These are phyloP conservation scores for Sebastes kiyomatsui DNA, from an alignment of 2,797 vertebrate genomes.

Conservation along the genomic window DNA sequence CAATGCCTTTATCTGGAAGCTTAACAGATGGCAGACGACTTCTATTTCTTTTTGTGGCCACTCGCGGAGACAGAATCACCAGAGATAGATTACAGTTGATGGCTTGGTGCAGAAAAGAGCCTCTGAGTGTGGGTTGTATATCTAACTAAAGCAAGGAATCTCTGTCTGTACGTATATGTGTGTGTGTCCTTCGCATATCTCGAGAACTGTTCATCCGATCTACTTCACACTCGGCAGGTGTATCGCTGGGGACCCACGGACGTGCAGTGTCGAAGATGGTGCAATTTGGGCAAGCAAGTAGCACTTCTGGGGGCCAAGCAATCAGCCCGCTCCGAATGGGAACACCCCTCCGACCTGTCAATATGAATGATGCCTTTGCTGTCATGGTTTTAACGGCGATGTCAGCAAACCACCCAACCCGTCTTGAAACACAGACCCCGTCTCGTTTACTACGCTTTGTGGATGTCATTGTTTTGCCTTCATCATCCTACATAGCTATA, in stretches of 20 bases:
- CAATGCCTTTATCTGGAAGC: constrained; percentile 33
- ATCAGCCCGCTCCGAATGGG: no score
- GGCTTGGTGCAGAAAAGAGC: constrained; percentile 19
- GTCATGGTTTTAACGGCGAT: no score
- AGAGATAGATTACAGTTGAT: constrained; percentile 56
- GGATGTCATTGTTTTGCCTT: no score
- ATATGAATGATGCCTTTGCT: no score
- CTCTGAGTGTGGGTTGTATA: constrained; percentile 1
- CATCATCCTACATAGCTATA: no score
- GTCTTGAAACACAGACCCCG: no score
- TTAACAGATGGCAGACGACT: constrained; percentile 31
- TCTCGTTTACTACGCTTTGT: no score
- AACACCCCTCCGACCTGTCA: no score
- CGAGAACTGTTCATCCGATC: background rate
- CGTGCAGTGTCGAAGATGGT: background rate
- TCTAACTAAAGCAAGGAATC: background rate
- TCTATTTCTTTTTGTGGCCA: constrained; percentile 11
- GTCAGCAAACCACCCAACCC: no score
- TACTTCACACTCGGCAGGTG: background rate
- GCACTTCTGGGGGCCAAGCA: no score
- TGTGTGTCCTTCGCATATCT: background rate
- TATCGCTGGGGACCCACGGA: background rate
- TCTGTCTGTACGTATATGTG: background rate
- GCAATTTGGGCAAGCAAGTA: background rate
- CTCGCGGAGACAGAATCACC: constrained; percentile 47